Base-by-base conservation (phyloP, 2,797 vertebrate species). In the Champsocephalus esox region DNA sequence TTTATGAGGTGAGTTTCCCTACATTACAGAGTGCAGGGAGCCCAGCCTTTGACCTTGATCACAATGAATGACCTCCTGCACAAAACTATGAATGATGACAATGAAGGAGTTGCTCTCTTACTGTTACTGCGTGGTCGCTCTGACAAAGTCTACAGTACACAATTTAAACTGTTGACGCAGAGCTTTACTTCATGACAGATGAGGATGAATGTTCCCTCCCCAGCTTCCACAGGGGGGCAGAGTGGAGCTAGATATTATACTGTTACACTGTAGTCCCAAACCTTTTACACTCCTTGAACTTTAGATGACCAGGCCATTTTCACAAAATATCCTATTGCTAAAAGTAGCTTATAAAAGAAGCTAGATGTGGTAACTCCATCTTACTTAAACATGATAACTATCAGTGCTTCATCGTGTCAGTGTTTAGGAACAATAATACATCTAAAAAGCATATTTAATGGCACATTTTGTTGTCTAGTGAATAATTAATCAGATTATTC, bases 21-120 rank as follows among this genome's bases (percentile, higher is more conserved):
- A 79, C 85, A 88, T 88, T 66, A 88, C 67, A 89, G 85, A 45
- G 60, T 75, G n/a, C 46, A 62, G 45, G 52, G 28, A 52, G 68
- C 52, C 19, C 4, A 2, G 67, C 67, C 32, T 43, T 9, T 44
- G 24, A 73, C 79, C 79, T 81, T 16, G 61, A 69, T 58, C 74
- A 70, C 74, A 70, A 68, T 62, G 50, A 61, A 70, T 67, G 62
- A 72, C n/a, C 6, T 68, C 41, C 21, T 60, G 69, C 14, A 5
- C 10, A 13, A 79, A 80, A 74, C 52, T 56, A 34, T 73, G 68
- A 77, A 51, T 65, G 57, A 71, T 72, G 62, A 72, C 70, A 45
- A 75, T 52, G 81, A 58, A 28, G 55, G 50, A 70, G 50, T 38
- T 24, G 24, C 49, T 67, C 32, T 38, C 43, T 21, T 70, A 62